Base-by-base conservation (phyloP, 1,140 invertebrate genomes). In the Hetaerina americana region DNA sequence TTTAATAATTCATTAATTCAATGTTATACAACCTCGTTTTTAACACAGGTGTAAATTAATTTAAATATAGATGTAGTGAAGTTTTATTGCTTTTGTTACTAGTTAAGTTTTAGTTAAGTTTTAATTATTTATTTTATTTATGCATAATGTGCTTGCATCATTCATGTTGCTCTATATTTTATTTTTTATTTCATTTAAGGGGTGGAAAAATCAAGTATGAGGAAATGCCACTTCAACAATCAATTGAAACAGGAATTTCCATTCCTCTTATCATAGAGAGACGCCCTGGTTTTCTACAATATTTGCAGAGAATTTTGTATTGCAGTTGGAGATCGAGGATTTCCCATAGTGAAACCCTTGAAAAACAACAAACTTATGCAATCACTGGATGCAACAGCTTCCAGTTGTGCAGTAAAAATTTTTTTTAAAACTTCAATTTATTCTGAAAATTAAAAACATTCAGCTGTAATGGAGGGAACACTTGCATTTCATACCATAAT, bases 271-370 rank as follows among this genome's bases (percentile, higher is more conserved):
- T 72, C 68, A 72, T 69, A 69, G 26, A 72, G 27, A 70, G 66
- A 72, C 18, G 18, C 28, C 31, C 69, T 72, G 69, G 72, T 72
- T 72, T 72, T 72, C 72, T 72, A 68, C 72, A 72, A 25, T 72
- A 72, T 73, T 73, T 73, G 72, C 72, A 69, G 69, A 73, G 69
- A 73, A 73, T 73, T 73, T 73, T 73, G 72, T 70, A 70, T 73
- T 73, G 68, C 68, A 73, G 72, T 31, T 49, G 57, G 72, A 70
- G 72, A 57, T 18, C 6, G 31, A 70, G n/a, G n/a, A n/a, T n/a
- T n/a, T n/a, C 49, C 72, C 70, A 66, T 27, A 70, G 66, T 26
- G 66, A 66, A 73, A 70, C 69, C 29, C 72, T 66, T 70, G 68
- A 66, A 57, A 68, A 73, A 68, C 68, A 73, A 73, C 66, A 73